Conservation (phyloP, 2,797 vertebrate genomes). For the Furcifer pardalis region DNA sequence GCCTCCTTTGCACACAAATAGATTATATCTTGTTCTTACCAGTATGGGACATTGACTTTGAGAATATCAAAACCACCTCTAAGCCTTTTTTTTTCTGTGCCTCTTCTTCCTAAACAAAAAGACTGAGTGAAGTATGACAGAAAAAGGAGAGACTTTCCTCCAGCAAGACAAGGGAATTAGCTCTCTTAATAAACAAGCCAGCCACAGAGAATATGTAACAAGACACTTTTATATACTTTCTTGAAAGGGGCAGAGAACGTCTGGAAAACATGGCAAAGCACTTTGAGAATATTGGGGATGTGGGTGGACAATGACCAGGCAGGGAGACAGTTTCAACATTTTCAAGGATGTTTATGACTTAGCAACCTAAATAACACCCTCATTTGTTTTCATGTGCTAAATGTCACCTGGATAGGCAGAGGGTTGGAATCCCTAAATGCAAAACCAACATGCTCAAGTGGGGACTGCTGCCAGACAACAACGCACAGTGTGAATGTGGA, state of each 20-base stretch:
- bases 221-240: conserved; percentile 40
- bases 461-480: too few species aligned
- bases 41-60: conserved; percentile 65
- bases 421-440: too few species aligned
- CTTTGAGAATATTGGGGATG: not conserved
- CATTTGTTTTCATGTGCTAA: too few species aligned
- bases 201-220: conserved; percentile 46
- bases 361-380: too few species aligned
- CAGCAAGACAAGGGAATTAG: conserved; percentile 59
- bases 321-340: not conserved
- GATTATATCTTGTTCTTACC: conserved; percentile 61
- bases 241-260: conserved; percentile 32
- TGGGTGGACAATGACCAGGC: not conserved
- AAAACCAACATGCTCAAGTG: too few species aligned
- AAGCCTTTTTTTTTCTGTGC: conserved; percentile 53
- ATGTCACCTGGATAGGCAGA: too few species aligned
- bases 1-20: conserved; percentile 32
- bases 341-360: not conserved
- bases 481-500: too few species aligned
- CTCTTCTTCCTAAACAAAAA: conserved; percentile 59
- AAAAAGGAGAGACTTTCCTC: conserved; percentile 48
- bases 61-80: conserved; percentile 60
- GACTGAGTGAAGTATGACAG: conserved; percentile 47
- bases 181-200: conserved; percentile 63
- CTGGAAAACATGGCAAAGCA: not conserved